Evolutionary conservation across 2,113 vertebrate genomes (phyloP).

Genomic region (Podocnemis expansa): DNA sequence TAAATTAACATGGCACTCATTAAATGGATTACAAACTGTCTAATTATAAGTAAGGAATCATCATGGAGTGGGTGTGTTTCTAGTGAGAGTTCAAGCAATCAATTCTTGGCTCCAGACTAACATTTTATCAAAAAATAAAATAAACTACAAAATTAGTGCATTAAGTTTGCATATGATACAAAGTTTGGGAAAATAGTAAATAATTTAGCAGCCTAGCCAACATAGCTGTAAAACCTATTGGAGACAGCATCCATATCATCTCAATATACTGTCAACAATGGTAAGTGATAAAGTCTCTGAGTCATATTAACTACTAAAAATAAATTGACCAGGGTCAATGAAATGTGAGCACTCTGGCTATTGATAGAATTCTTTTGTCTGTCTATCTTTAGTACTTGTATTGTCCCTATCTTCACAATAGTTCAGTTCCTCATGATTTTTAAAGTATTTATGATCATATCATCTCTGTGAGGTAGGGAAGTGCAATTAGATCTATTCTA

Average conservation of each 20-base stretch:
- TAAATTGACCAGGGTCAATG: background rate
- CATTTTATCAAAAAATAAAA: too few relatives aligned
- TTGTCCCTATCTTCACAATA: background rate
- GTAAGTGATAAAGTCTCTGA: background rate
- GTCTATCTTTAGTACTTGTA: background rate
- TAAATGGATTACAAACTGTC: background rate
- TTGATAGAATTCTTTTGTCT: background rate
- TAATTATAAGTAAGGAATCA: background rate
- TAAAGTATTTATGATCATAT: background rate
- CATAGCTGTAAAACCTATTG: background rate
- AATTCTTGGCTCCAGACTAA: background rate
- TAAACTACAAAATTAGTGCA: background rate
- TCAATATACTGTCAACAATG: background rate
- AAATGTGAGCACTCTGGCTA: background rate
- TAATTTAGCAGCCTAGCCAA: background rate
- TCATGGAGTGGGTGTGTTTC: background rate
- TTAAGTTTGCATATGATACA: background rate
- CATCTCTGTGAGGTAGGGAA: background rate
- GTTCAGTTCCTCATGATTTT: background rate
- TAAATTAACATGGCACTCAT: background rate
- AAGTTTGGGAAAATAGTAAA: background rate
- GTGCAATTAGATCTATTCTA: background rate
- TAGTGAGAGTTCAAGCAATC: background rate
- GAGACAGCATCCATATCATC: background rate
- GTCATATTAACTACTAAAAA: background rate